A percentile compares a stretch with the other conserved stretches of the same genome.
Conservation (phyloP, 2,888 invertebrate genomes). For the Mongoloraphidia duomilia region DNA sequence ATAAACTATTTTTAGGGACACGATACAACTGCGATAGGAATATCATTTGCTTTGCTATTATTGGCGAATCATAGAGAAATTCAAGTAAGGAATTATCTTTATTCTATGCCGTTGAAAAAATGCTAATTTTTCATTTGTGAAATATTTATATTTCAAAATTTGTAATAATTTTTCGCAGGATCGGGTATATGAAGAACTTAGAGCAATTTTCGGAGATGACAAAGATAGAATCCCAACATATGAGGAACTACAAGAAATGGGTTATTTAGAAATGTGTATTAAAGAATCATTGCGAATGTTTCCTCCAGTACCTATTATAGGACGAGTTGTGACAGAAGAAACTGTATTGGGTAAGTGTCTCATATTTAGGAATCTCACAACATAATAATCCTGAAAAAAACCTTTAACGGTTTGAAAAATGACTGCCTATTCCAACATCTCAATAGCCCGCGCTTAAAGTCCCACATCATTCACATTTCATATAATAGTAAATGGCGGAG, state of each 20-base stretch:
- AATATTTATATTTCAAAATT: not conserved
- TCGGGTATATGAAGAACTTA: not conserved
- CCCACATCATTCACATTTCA: too few relatives aligned
- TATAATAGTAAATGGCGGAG: too few relatives aligned
- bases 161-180: not conserved
- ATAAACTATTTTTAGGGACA: conserved; percentile 35
- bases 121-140: not conserved
- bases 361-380: too few relatives aligned
- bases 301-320: conserved; percentile 51
- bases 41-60: conserved; percentile 24
- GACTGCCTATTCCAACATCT: too few relatives aligned
- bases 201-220: not conserved
- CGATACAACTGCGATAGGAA: conserved; percentile 42
- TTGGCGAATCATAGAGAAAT: conserved; percentile 8
- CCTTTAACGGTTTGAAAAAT: too few relatives aligned
- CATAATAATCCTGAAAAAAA: too few relatives aligned
- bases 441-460: too few relatives aligned
- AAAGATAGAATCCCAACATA: not conserved
- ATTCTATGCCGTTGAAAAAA: too few relatives aligned
- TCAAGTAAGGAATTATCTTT: conserved; percentile 23
- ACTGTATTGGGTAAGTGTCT: conserved; percentile 33
- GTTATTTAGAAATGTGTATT: conserved; percentile 48
- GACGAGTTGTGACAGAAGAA: conserved; percentile 35
- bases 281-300: conserved; percentile 49
- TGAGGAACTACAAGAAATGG: conserved; percentile 29